Percentiles rank a stretch among this genome's conserved stretches.
Conservation (phyloP, 64 coral and sea anemone species). For the Cladopsammia gracilis region DNA sequence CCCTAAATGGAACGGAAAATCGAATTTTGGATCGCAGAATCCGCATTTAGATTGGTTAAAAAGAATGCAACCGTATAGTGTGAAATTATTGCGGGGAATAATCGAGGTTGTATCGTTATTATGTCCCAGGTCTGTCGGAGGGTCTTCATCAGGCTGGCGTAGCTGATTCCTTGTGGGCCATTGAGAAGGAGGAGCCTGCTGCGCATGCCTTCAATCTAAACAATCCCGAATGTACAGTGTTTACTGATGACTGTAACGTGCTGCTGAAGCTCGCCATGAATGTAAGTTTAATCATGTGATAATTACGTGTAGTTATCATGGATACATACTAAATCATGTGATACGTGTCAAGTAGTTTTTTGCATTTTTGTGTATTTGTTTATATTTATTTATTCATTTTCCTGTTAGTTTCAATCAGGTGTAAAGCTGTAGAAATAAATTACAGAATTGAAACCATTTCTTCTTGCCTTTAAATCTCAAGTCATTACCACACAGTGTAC, state of each 20-base stretch:
- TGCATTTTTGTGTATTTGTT: neutral
- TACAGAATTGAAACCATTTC: no score
- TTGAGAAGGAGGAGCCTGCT: conserved; percentile 95
- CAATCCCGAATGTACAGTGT: conserved; percentile 87
- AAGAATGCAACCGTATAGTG: no score
- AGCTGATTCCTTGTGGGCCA: conserved; percentile 93
- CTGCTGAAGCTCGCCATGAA: conserved; percentile 94
- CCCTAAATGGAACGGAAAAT: no score
- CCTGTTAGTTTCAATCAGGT: no score
- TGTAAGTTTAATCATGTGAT: conserved; percentile 47
- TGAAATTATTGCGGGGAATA: no score
- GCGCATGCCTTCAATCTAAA: conserved; percentile 83
- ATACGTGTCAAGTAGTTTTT: no score
- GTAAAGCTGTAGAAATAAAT: no score
- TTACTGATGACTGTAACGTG: conserved; percentile 96
- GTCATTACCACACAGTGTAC: no score
- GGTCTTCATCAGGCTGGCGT: conserved; percentile 94
- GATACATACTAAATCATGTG: neutral
- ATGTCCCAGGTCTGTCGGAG: conserved; percentile 83
- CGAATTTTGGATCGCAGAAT: no score
- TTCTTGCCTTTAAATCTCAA: no score
- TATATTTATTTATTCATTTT: no score
- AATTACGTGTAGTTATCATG: neutral
- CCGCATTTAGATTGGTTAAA: no score
- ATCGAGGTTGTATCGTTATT: neutral